Conservation (phyloP, 1,140 invertebrate species). For the Pogonus chalceus region DNA sequence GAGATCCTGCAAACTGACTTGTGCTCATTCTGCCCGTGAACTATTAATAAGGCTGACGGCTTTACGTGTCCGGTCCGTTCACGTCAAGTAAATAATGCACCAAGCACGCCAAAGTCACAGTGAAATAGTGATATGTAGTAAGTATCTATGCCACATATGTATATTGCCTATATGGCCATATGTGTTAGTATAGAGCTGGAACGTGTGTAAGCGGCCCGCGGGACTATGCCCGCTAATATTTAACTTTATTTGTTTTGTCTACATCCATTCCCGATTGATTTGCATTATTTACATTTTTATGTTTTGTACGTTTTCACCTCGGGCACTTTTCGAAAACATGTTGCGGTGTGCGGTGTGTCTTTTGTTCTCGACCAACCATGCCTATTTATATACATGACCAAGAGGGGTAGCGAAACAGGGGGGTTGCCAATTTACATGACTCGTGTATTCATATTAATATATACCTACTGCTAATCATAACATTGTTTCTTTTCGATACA, state of each 20-base stretch:
- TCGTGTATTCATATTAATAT: too few species aligned
- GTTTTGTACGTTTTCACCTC: not conserved
- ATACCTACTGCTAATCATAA: too few species aligned
- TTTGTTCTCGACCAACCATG: not conserved
- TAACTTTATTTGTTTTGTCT: conserved; percentile 4
- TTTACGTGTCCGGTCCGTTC: too few species aligned
- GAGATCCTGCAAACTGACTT: not conserved
- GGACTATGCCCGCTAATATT: not conserved
- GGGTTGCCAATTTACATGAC: too few species aligned
- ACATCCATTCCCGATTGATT: conserved; percentile 1
- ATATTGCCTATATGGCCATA: too few species aligned
- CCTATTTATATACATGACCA: not conserved
- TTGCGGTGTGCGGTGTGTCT: not conserved
- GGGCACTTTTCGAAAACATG: not conserved
- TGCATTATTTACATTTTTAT: conserved; percentile 4
- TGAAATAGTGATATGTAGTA: too few species aligned
- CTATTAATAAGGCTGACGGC: not conserved
- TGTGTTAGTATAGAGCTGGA: too few species aligned
- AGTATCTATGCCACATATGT: too few species aligned
- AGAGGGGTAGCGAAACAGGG: too few species aligned
- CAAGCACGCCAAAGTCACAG: not conserved
- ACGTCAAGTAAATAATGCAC: not conserved
- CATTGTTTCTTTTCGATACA: too few species aligned
- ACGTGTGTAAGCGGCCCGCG: not conserved
- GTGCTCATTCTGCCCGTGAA: not conserved